These are phyloP conservation scores for Bicyclus anynana DNA, from an alignment of 1,140 invertebrate species.

Conservation along the genomic window DNA sequence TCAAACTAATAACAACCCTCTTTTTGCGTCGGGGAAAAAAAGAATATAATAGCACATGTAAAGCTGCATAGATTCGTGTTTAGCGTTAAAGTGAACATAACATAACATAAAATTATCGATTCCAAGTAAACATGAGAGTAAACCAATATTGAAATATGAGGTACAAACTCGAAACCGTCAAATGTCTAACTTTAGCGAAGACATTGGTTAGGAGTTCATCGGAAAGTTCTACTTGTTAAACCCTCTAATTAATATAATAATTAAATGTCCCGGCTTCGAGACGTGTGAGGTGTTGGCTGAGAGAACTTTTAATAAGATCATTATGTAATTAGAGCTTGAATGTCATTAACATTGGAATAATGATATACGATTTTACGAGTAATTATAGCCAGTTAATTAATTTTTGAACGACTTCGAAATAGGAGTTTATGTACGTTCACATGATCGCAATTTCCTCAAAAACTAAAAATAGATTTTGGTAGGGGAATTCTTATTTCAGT, in stretches of 20 bases:
- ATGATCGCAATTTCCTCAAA: no score
- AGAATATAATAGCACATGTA: not conserved
- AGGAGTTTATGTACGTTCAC: no score
- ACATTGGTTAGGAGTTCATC: not conserved
- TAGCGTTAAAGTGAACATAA: not conserved
- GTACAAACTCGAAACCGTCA: conserved; percentile 1
- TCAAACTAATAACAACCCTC: no score
- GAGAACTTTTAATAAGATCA: not conserved
- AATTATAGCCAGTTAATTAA: no score
- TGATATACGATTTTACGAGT: no score
- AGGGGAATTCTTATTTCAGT: no score
- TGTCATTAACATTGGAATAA: no score
- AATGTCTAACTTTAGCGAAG: not conserved
- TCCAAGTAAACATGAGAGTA: not conserved
- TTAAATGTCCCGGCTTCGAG: conserved; percentile 3
- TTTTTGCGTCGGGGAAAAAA: not conserved
- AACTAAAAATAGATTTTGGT: no score
- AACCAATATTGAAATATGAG: no score
- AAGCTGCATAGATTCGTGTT: no score
- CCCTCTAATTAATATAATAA: conserved; percentile 22
- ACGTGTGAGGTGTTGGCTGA: not conserved
- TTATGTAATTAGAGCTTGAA: not conserved
- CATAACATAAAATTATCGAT: not conserved
- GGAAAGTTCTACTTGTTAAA: not conserved
- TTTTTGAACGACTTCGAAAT: no score